These are phyloP conservation scores for Zaprionus tsacasi DNA, from an alignment of 1,140 invertebrate species.

Conservation along the genomic window DNA sequence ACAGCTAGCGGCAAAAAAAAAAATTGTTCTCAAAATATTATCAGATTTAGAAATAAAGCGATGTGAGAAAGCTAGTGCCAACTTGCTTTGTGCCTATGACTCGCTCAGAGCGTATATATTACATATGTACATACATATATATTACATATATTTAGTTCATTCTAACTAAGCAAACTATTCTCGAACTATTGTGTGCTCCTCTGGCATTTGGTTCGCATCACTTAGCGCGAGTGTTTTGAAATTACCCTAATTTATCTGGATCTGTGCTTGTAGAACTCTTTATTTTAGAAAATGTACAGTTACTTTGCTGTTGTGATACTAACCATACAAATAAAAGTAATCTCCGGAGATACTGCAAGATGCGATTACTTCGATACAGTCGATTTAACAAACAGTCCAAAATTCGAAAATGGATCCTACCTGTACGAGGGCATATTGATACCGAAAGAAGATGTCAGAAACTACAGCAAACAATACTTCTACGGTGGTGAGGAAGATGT, in stretches of 20 bases:
- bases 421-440: constrained; percentile 48
- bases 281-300: background rate
- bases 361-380: constrained; percentile 65
- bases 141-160: no score
- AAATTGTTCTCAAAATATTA: no score
- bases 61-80: no score
- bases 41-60: no score
- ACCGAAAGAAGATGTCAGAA: constrained; percentile 34
- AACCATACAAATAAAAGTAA: background rate
- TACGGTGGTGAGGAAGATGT: constrained; percentile 18
- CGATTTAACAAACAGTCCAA: constrained; percentile 27
- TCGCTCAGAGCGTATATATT: no score
- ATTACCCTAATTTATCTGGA: background rate
- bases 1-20: no score
- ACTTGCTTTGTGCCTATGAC: no score
- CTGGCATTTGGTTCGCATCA: background rate
- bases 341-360: constrained; percentile 31
- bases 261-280: background rate
- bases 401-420: constrained; percentile 55
- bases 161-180: no score
- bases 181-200: no score
- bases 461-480: constrained; percentile 41
- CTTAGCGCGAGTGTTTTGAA: background rate
- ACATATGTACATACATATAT: no score
- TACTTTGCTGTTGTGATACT: background rate